Evolutionary conservation across 2,797 vertebrate species (phyloP).

Genomic region (Setipinna tenuifilis): DNA sequence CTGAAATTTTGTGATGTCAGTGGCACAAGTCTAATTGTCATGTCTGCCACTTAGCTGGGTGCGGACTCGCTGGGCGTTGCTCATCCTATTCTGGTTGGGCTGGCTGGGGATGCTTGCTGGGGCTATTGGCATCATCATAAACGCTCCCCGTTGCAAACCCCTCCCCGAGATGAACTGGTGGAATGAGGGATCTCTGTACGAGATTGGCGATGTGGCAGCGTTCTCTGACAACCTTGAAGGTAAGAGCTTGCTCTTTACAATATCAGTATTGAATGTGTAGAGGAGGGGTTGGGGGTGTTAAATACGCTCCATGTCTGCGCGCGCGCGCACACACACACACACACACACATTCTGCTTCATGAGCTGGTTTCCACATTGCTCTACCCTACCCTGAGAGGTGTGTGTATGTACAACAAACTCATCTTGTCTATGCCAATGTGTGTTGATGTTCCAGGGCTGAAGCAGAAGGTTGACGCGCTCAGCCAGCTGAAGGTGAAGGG

Average conservation of each 20-base stretch:
- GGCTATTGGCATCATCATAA: slow-evolving; percentile 83
- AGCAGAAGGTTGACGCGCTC: slow-evolving; percentile 69
- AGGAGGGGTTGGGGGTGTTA: no score
- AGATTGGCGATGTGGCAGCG: slow-evolving; percentile 67
- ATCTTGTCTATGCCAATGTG: not conserved
- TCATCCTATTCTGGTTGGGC: slow-evolving; percentile 87
- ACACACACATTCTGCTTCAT: not conserved
- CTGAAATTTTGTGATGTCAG: not conserved
- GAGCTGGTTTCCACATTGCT: not conserved
- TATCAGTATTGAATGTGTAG: no score
- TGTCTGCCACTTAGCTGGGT: slow-evolving; percentile 76
- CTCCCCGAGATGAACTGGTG: slow-evolving; percentile 82
- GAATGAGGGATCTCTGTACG: slow-evolving; percentile 82
- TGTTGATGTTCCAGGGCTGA: slow-evolving; percentile 67
- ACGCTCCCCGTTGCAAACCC: slow-evolving; percentile 82
- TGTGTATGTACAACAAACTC: not conserved
- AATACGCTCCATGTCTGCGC: no score
- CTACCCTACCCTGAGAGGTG: not conserved
- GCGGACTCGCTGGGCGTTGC: slow-evolving; percentile 80
- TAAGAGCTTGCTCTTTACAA: slow-evolving; percentile 55
- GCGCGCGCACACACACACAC: no score
- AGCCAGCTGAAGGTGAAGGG: slow-evolving; percentile 79
- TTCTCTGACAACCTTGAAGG: slow-evolving; percentile 75
- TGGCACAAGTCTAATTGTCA: not conserved
- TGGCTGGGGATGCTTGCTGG: slow-evolving; percentile 87